Evolutionary conservation across 2,888 invertebrate genomes (phyloP).

Genomic region (Drosophila lutescens): DNA sequence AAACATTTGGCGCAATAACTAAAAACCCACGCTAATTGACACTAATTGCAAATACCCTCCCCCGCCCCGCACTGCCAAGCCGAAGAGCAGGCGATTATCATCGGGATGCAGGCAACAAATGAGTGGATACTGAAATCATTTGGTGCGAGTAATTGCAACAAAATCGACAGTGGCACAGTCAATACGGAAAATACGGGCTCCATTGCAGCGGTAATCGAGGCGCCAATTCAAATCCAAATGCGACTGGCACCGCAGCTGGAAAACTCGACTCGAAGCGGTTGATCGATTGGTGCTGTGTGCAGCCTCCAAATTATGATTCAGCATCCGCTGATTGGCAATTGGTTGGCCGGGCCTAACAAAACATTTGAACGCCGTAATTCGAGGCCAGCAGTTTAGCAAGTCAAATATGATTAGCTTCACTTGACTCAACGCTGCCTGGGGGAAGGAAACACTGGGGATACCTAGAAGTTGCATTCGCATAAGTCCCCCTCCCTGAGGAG

Average conservation of each 20-base stretch:
- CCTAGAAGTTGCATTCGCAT: no score
- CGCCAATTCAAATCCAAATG: conserved; percentile 20
- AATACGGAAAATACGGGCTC: conserved; percentile 17
- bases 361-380: conserved; percentile 8
- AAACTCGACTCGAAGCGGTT: conserved; percentile 18
- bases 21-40: conserved; percentile 63
- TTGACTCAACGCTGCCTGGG: conserved; percentile 19
- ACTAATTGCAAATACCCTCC: conserved; percentile 65
- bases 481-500: neutral
- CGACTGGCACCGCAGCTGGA: no score
- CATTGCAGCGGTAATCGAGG: conserved; percentile 19
- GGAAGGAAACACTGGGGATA: no score
- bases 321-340: conserved; percentile 19
- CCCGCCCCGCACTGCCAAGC: conserved; percentile 18
- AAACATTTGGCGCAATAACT: conserved; percentile 34
- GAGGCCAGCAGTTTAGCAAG: neutral
- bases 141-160: conserved; percentile 70
- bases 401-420: conserved; percentile 47
- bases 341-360: conserved; percentile 2
- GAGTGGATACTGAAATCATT: conserved; percentile 60
- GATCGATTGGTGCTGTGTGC: conserved; percentile 42
- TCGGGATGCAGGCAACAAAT: conserved; percentile 43
- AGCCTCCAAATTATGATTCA: conserved; percentile 15
- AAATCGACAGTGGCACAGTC: conserved; percentile 58
- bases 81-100: conserved; percentile 28